phyloP scores from a whole-genome alignment of 2,888 invertebrate species.

The Conus canariensis region DNA sequence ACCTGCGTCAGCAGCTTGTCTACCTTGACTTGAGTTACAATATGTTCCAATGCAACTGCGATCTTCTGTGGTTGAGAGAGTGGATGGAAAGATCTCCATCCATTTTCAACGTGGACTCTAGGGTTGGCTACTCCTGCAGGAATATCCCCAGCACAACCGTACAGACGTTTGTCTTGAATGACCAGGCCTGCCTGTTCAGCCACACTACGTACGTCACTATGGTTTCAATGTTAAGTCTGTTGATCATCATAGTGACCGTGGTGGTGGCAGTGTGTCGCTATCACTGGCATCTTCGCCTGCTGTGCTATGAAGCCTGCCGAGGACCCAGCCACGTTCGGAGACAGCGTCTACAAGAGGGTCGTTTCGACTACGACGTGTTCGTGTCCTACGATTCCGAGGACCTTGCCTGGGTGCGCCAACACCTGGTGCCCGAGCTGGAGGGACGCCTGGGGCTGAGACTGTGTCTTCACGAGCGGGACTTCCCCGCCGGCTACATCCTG shows the following conservation, averaged over 20 bases:
- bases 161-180: neutral
- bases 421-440: constrained; percentile 84
- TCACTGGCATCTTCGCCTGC: constrained; percentile 82
- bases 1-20: no score
- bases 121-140: constrained; percentile 33
- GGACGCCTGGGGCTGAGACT: constrained; percentile 68
- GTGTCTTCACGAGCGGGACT: constrained; percentile 87
- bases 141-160: neutral
- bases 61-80: constrained; percentile 67
- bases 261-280: constrained; percentile 78
- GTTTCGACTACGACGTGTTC: constrained; percentile 84
- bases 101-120: neutral
- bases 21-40: constrained; percentile 81
- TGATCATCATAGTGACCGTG: constrained; percentile 51
- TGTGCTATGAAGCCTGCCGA: constrained; percentile 58
- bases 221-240: constrained; percentile 29
- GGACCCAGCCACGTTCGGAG: neutral
- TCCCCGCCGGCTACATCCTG: constrained; percentile 85
- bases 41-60: constrained; percentile 83
- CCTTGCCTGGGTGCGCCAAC: constrained; percentile 84
- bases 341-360: neutral
- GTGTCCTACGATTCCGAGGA: constrained; percentile 86
- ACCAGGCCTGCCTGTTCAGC: constrained; percentile 47
- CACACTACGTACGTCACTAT: constrained; percentile 16
- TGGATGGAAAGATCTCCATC: constrained; percentile 37